These are phyloP conservation scores for Augochlora pura DNA, from an alignment of 1,140 invertebrate genomes.

Conservation along the genomic window DNA sequence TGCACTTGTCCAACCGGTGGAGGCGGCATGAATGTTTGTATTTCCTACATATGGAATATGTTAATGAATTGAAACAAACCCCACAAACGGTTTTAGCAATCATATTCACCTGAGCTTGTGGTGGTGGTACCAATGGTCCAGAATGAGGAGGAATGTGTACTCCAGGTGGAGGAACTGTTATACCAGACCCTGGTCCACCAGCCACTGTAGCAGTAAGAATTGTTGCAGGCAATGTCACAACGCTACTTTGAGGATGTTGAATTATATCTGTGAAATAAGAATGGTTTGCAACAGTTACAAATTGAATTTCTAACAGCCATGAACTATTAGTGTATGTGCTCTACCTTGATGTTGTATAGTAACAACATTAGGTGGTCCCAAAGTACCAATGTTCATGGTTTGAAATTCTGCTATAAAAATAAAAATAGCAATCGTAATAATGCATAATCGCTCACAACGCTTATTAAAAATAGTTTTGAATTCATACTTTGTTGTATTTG, in stretches of 20 bases:
- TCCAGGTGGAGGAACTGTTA: constrained; percentile 72
- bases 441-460: constrained; percentile 27
- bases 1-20: constrained; percentile 75
- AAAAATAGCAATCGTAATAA: constrained; percentile 39
- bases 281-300: constrained; percentile 23
- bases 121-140: constrained; percentile 73
- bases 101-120: constrained; percentile 73
- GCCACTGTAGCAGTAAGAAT: constrained; percentile 78
- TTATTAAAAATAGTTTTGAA: constrained; percentile 34
- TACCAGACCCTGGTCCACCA: constrained; percentile 70
- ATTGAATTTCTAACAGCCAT: constrained; percentile 26
- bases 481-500: constrained; percentile 73
- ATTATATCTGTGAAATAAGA: constrained; percentile 72
- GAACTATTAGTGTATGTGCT: constrained; percentile 35
- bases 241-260: constrained; percentile 77
- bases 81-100: neutral
- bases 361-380: constrained; percentile 78
- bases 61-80: neutral
- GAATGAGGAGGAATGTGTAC: constrained; percentile 75
- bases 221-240: constrained; percentile 76
- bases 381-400: constrained; percentile 79
- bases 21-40: constrained; percentile 76
- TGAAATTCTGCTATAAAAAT: constrained; percentile 76
- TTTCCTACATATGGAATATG: constrained; percentile 64
- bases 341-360: constrained; percentile 79